Evolutionary conservation across 2,113 vertebrate genomes (phyloP).

Genomic region (Pterocles burchelli): DNA sequence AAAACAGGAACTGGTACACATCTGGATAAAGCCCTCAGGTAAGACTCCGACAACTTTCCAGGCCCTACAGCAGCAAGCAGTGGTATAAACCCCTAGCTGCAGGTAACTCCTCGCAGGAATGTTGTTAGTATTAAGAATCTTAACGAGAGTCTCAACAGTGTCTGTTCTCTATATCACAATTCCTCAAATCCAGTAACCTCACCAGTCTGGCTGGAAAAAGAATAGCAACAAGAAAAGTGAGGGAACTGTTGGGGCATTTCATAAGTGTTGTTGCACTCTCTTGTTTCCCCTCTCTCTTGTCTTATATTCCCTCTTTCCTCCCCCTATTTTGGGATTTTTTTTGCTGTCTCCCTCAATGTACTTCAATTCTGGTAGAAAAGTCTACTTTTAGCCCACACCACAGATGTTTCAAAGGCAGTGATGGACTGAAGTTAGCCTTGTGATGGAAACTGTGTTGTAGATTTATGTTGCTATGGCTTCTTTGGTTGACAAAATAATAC

Average conservation of each 20-base stretch:
- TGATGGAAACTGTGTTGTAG: neutral
- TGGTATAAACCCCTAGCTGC: neutral
- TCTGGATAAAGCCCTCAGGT: neutral
- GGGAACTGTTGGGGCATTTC: neutral
- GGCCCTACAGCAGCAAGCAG: neutral
- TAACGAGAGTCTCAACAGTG: rapidly evolving
- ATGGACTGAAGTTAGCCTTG: slow-evolving; percentile 48
- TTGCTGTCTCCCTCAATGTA: neutral
- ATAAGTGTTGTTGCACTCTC: neutral
- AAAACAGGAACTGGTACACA: neutral
- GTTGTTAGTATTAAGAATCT: neutral
- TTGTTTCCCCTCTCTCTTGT: neutral
- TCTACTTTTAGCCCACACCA: slow-evolving; percentile 21
- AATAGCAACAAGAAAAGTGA: neutral
- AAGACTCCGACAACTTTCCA: neutral
- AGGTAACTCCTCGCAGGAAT: neutral
- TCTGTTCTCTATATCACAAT: neutral
- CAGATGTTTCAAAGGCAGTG: slow-evolving; percentile 53
- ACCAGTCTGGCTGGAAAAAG: neutral
- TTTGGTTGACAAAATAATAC: slow-evolving; percentile 18
- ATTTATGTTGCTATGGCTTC: slow-evolving; percentile 31
- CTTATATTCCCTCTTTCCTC: neutral
- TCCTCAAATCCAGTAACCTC: neutral
- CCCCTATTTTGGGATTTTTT: neutral
- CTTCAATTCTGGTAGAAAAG: slow-evolving; percentile 19